Percentiles rank a stretch among this genome's conserved stretches.
Conservation (phyloP, 2,888 invertebrate species). For the Noctua pronuba region DNA sequence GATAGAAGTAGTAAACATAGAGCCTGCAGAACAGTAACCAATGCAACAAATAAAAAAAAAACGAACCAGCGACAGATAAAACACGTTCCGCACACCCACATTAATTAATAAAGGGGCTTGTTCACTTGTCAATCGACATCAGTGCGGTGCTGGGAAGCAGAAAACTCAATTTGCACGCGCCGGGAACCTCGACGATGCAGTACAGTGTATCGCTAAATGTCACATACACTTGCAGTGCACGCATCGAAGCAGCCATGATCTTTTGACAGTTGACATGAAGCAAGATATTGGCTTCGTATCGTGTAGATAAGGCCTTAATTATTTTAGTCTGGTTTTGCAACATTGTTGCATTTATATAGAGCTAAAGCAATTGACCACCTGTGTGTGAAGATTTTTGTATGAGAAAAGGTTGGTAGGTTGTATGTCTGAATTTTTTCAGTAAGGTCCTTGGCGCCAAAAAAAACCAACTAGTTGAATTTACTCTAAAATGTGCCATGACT, state of each 20-base stretch:
- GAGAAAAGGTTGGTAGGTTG: background rate
- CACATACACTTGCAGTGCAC: constrained; percentile 78
- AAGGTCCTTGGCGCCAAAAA: background rate
- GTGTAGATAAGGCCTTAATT: constrained; percentile 30
- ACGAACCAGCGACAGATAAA: constrained; percentile 45
- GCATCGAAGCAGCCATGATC: constrained; percentile 62
- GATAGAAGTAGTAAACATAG: background rate
- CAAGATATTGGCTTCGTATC: constrained; percentile 35
- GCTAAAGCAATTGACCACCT: background rate
- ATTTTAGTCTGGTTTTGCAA: constrained; percentile 3
- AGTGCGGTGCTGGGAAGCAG: constrained; percentile 77
- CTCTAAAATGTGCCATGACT: background rate
- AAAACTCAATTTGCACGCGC: constrained; percentile 85
- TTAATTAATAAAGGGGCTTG: constrained; percentile 68
- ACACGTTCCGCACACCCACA: constrained; percentile 53
- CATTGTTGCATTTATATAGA: background rate
- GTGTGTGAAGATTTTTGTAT: background rate
- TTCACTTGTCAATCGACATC: constrained; percentile 81
- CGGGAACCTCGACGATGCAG: constrained; percentile 69
- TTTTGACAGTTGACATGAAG: constrained; percentile 65
- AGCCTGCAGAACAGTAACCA: constrained; percentile 6
- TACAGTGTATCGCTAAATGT: constrained; percentile 79
- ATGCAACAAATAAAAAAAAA: constrained; percentile 5
- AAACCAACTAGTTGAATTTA: too few species aligned
- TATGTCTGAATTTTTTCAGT: background rate